Evolutionary conservation across 2,888 invertebrate genomes (phyloP).

Genomic region (Zelleria hepariella): DNA sequence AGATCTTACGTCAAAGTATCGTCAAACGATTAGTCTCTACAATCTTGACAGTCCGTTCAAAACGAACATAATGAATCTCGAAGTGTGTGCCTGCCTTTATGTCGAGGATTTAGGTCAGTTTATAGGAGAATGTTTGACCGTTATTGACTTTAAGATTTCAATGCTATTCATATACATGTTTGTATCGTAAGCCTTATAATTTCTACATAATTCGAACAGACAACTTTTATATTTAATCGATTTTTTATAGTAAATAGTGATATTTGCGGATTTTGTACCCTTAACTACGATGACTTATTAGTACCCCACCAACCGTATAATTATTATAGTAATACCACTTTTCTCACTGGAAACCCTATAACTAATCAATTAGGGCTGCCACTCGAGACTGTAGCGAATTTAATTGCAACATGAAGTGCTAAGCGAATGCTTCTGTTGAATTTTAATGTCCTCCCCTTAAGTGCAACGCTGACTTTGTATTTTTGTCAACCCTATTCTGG

Average conservation of each 20-base stretch:
- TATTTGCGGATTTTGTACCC: too few relatives aligned
- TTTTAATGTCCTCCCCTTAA: background rate
- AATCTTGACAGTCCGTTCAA: too few relatives aligned
- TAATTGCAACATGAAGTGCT: background rate
- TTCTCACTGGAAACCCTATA: background rate
- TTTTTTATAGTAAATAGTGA: too few relatives aligned
- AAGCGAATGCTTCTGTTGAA: background rate
- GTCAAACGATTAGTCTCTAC: too few relatives aligned
- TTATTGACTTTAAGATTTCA: background rate
- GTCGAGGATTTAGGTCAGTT: background rate
- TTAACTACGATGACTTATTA: too few relatives aligned
- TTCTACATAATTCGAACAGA: too few relatives aligned
- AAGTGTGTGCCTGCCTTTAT: too few relatives aligned
- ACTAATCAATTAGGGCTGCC: slow-evolving; percentile 1
- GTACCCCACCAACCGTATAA: background rate
- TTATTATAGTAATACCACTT: background rate
- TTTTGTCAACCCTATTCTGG: background rate
- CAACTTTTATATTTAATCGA: too few relatives aligned
- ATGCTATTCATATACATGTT: too few relatives aligned
- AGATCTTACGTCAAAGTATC: too few relatives aligned
- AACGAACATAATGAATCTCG: too few relatives aligned
- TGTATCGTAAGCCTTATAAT: too few relatives aligned
- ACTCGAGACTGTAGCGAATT: background rate
- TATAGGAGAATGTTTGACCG: background rate
- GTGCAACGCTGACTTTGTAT: background rate